phyloP scores from a whole-genome alignment of 2,113 vertebrate species.

The Proterorhinus semilunaris region DNA sequence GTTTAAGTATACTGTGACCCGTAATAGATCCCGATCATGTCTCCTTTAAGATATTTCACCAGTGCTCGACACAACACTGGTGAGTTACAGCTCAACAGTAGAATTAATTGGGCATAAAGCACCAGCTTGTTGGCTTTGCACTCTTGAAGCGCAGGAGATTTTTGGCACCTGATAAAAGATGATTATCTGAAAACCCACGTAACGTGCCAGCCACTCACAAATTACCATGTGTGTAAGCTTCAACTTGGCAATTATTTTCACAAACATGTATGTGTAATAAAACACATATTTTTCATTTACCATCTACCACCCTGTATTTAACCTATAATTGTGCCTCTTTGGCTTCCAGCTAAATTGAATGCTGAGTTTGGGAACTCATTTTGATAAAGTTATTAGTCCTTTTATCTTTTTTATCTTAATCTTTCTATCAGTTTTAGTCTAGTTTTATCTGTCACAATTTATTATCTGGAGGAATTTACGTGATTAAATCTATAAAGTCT shows the following conservation, averaged over 20 bases:
- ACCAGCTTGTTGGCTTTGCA: neutral
- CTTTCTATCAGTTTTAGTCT: no score
- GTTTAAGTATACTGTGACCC: no score
- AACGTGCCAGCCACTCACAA: constrained; percentile 4
- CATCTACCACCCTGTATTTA: constrained; percentile 40
- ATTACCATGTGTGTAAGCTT: constrained; percentile 5
- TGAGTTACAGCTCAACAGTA: neutral
- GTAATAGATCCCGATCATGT: no score
- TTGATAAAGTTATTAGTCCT: no score
- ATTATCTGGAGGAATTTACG: no score
- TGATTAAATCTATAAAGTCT: no score
- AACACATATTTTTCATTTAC: constrained; percentile 23
- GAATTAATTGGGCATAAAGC: constrained; percentile 1
- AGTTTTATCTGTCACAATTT: no score
- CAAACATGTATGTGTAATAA: constrained; percentile 2
- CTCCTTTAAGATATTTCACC: no score
- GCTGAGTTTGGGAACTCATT: no score
- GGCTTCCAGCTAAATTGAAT: constrained; percentile 28
- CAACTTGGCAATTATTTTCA: neutral
- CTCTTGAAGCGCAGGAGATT: constrained; percentile 1
- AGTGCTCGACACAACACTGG: neutral
- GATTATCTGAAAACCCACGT: neutral
- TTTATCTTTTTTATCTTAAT: no score
- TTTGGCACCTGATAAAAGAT: constrained; percentile 4
- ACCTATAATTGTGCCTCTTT: constrained; percentile 33